Conservation (phyloP, 2,113 vertebrate species). For the Thalassoma bifasciatum region DNA sequence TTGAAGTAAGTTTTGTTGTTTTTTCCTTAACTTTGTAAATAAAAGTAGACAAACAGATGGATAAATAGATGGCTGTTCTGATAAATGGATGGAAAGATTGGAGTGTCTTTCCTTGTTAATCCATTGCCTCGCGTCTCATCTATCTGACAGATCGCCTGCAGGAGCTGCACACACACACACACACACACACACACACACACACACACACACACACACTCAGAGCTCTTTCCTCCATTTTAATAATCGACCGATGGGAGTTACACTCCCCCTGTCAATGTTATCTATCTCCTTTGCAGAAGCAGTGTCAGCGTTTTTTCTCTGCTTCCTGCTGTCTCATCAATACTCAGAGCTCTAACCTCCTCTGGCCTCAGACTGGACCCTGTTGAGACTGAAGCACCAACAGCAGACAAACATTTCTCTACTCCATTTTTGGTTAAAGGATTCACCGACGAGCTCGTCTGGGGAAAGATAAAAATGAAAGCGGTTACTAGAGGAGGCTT, state of each 20-base stretch:
- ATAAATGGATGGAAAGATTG: not conserved
- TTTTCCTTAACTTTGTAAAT: not conserved
- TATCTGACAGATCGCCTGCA: slow-evolving; percentile 38
- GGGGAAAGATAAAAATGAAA: not conserved
- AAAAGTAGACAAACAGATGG: not conserved
- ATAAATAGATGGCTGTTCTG: not conserved
- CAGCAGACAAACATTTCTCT: not conserved
- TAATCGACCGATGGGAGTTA: slow-evolving; percentile 67
- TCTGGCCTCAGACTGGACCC: slow-evolving; percentile 45
- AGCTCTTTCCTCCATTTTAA: slow-evolving; percentile 62
- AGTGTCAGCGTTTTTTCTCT: slow-evolving; percentile 73
- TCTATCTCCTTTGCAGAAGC: slow-evolving; percentile 62
- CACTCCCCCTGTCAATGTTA: slow-evolving; percentile 65
- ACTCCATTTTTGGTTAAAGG: not conserved
- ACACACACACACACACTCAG: slow-evolving; percentile 26
- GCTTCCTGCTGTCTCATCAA: slow-evolving; percentile 66
- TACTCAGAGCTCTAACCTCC: slow-evolving; percentile 59
- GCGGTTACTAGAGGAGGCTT: not conserved
- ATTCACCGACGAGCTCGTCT: not conserved
- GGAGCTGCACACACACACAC: slow-evolving; percentile 31
- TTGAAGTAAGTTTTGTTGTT: too few species aligned
- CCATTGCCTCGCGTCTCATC: slow-evolving; percentile 24
- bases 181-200: slow-evolving; percentile 30
- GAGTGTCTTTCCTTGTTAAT: slow-evolving; percentile 38
- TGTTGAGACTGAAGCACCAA: slow-evolving; percentile 13